Percentiles rank a stretch among this genome's conserved stretches.
Conservation (phyloP, 1,140 invertebrate species). For the Drosophila chauvacae region DNA sequence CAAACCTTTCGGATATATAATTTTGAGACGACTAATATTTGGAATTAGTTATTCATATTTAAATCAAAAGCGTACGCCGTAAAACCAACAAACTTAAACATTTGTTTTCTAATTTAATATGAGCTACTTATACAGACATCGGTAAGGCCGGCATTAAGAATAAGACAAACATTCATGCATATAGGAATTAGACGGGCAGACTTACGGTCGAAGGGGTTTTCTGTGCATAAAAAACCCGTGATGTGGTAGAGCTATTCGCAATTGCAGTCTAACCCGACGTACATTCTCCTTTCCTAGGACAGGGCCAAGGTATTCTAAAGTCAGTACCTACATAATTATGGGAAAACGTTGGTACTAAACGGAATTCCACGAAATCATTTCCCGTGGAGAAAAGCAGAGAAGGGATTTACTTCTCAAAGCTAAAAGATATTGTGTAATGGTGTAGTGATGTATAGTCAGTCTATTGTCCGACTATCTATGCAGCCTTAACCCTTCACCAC, state of each 20-base stretch:
- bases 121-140: neutral
- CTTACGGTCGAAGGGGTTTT: neutral
- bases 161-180: neutral
- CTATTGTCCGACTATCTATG: neutral
- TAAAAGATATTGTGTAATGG: no score
- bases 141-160: neutral
- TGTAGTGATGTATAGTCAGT: neutral
- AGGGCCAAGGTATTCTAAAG: neutral
- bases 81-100: no score
- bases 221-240: neutral
- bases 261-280: neutral
- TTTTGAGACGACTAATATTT: no score
- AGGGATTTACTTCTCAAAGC: neutral
- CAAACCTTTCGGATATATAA: no score
- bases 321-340: neutral
- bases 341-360: constrained; percentile 1
- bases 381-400: neutral
- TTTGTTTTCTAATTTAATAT: neutral
- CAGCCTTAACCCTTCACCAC: neutral
- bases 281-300: no score
- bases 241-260: no score
- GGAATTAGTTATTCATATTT: no score
- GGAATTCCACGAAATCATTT: constrained; percentile 10
- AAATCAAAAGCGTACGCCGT: no score
- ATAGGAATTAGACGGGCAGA: no score